Conservation (phyloP, 2,888 invertebrate species). For the Tiliacea aurago region DNA sequence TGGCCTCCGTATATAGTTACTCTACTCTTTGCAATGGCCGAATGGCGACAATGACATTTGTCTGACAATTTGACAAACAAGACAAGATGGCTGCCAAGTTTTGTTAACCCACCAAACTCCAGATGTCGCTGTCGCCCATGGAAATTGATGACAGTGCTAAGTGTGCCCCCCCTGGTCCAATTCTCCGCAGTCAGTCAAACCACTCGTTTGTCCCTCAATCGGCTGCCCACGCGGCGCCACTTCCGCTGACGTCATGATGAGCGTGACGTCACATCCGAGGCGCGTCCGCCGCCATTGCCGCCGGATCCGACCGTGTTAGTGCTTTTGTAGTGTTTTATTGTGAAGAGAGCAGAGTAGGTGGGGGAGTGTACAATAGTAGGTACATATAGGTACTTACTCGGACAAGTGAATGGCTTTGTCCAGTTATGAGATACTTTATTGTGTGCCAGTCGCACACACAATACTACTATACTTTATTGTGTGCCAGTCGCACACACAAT, state of each 20-base stretch:
- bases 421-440: background rate
- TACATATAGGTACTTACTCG: background rate
- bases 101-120: too few species aligned
- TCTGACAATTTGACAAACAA: too few species aligned
- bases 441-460: too few species aligned
- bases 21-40: too few species aligned
- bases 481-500: too few species aligned
- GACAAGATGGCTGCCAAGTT: too few species aligned
- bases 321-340: slow-evolving; percentile 32
- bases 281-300: slow-evolving; percentile 22
- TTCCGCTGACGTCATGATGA: slow-evolving; percentile 18
- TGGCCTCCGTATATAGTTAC: too few species aligned
- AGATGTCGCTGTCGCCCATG: too few species aligned
- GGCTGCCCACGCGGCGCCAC: slow-evolving; percentile 1
- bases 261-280: slow-evolving; percentile 31
- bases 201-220: slow-evolving; percentile 18
- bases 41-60: too few species aligned
- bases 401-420: background rate
- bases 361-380: background rate
- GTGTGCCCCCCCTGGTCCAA: too few species aligned
- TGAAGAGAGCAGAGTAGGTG: background rate
- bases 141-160: too few species aligned
- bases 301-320: slow-evolving; percentile 22
- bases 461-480: too few species aligned
- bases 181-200: background rate